These are phyloP conservation scores for Penelope pileata DNA, from an alignment of 2,113 vertebrate genomes.

Conservation along the genomic window DNA sequence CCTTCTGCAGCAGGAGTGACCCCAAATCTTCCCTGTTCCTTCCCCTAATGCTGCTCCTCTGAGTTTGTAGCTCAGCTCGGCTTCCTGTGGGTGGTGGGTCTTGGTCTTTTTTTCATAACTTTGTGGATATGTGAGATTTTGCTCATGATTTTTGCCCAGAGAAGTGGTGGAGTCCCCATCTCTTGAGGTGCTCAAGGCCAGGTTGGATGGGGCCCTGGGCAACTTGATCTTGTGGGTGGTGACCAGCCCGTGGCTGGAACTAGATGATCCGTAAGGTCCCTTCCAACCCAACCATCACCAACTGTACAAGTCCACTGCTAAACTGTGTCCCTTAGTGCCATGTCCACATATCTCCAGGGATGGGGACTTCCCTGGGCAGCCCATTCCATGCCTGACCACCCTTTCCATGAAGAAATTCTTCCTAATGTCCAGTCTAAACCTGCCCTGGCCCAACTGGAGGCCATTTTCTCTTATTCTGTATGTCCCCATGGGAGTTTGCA, in stretches of 20 bases:
- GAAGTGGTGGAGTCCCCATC: too few species aligned
- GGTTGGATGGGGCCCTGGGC: neutral
- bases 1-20: neutral
- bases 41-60: neutral
- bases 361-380: neutral
- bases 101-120: neutral
- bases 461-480: neutral
- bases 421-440: neutral
- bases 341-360: neutral
- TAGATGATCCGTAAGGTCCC: too few species aligned
- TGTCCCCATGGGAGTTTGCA: neutral
- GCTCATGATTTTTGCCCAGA: neutral
- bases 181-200: neutral
- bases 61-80: neutral
- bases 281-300: neutral
- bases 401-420: neutral
- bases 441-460: neutral
- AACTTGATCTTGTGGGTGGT: neutral
- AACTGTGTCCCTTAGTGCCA: neutral
- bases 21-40: neutral
- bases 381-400: neutral
- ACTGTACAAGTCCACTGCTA: neutral
- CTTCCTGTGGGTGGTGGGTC: neutral
- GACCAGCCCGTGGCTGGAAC: too few species aligned
- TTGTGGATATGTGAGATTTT: neutral